Conservation (phyloP, 2,888 invertebrate genomes). For the Noctua pronuba region DNA sequence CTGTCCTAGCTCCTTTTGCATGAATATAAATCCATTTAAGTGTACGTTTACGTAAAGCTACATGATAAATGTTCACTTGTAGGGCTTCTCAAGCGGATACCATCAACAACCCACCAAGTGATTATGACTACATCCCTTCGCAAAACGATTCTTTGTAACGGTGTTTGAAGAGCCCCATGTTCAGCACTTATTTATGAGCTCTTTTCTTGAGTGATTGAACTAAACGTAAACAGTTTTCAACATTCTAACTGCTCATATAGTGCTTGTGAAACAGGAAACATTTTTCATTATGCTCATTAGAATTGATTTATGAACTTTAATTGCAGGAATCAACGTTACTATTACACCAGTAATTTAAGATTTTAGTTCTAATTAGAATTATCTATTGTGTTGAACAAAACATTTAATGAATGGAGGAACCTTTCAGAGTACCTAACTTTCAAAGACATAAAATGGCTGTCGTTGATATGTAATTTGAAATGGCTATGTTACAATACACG, state of each 20-base stretch:
- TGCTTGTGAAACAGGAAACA: slow-evolving; percentile 48
- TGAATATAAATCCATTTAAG: background rate
- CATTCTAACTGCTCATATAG: slow-evolving; percentile 32
- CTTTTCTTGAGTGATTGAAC: slow-evolving; percentile 27
- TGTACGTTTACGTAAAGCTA: background rate
- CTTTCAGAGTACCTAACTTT: background rate
- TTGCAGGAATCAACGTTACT: slow-evolving; percentile 44
- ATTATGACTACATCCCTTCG: slow-evolving; percentile 29
- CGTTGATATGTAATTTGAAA: background rate
- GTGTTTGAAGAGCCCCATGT: slow-evolving; percentile 30
- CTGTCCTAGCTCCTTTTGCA: background rate
- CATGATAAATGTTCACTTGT: background rate
- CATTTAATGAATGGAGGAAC: slow-evolving; percentile 11
- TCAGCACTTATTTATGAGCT: slow-evolving; percentile 21
- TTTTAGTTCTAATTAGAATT: slow-evolving; percentile 16
- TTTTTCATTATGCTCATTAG: slow-evolving; percentile 51
- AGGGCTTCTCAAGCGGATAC: slow-evolving; percentile 17
- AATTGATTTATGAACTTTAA: slow-evolving; percentile 54
- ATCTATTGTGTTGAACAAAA: slow-evolving; percentile 29
- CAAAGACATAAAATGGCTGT: background rate
- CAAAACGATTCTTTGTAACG: slow-evolving; percentile 39
- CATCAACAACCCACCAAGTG: slow-evolving; percentile 3
- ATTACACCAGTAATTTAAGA: slow-evolving; percentile 33
- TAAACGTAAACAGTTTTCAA: slow-evolving; percentile 27
- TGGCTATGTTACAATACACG: background rate